phyloP scores from a whole-genome alignment of 2,113 vertebrate genomes.

The Taurulus bubalis region DNA sequence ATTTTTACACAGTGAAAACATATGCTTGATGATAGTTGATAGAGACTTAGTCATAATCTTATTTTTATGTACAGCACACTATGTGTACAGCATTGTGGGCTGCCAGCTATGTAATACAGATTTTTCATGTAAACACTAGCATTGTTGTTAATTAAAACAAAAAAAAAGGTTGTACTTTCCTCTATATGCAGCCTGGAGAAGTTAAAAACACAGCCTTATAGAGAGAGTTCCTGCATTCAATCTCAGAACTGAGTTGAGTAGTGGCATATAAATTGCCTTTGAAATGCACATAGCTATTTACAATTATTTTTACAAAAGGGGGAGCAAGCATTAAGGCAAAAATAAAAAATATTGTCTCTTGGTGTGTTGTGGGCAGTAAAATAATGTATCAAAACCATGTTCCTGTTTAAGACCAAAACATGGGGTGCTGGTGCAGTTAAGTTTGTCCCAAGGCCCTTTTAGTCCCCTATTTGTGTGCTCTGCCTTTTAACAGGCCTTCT shows the following conservation, averaged over 20 bases:
- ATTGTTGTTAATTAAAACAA: not conserved
- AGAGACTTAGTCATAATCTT: not conserved
- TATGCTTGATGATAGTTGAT: not conserved
- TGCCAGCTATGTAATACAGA: not conserved
- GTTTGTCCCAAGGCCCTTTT: conserved; percentile 45
- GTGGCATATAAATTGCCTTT: not conserved
- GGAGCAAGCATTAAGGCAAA: conserved; percentile 2
- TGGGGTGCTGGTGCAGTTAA: conserved; percentile 24
- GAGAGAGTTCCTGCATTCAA: not conserved
- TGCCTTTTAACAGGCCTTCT: conserved; percentile 61
- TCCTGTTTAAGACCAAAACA: conserved; percentile 27
- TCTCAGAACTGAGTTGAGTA: conserved; percentile 13
- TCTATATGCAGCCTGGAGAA: not conserved
- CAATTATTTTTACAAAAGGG: not conserved
- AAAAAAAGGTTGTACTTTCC: not conserved
- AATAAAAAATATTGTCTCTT: not conserved
- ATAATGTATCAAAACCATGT: not conserved
- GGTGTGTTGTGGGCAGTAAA: not conserved
- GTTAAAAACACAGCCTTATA: conserved; percentile 13
- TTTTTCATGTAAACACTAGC: not conserved
- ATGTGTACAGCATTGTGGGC: not conserved
- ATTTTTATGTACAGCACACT: not conserved
- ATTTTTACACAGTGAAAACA: not conserved
- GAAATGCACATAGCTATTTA: conserved; percentile 4
- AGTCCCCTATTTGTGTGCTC: conserved; percentile 29